Conservation (phyloP, 2,888 invertebrate species). For the Oscheius sp. region DNA sequence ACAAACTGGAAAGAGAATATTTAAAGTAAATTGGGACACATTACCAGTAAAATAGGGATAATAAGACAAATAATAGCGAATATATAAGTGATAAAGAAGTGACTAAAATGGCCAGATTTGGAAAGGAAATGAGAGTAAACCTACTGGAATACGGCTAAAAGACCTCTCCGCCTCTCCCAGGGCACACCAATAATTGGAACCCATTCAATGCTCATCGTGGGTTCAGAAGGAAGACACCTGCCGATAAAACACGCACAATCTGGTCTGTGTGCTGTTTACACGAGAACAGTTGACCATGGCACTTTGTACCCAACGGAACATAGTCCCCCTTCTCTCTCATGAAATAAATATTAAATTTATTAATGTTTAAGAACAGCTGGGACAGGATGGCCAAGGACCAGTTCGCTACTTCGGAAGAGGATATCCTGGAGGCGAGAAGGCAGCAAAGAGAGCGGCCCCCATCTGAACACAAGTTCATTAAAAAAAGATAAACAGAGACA, state of each 20-base stretch:
- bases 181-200: conserved; percentile 14
- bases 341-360: too few relatives aligned
- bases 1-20: conserved; percentile 36
- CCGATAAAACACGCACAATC: background rate
- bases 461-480: conserved; percentile 46
- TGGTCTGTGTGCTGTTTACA: conserved; percentile 1
- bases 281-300: conserved; percentile 3
- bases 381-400: background rate
- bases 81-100: conserved; percentile 47
- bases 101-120: too few relatives aligned
- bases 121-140: too few relatives aligned
- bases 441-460: conserved; percentile 51
- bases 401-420: conserved; percentile 39
- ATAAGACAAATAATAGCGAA: conserved; percentile 40
- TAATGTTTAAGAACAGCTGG: conserved; percentile 29
- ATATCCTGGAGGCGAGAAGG: conserved; percentile 53
- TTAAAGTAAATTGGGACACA: background rate
- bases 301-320: background rate
- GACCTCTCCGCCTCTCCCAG: conserved; percentile 17
- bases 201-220: conserved; percentile 23
- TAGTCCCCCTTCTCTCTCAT: background rate
- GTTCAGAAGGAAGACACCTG: background rate
- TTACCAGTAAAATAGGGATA: conserved; percentile 46
- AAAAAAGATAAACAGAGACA: background rate
- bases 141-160: conserved; percentile 28